Evolutionary conservation across 2,888 invertebrate genomes (phyloP), one percentile per base, ranked within the genome.

Genomic region (Anaspis maculata): DNA sequence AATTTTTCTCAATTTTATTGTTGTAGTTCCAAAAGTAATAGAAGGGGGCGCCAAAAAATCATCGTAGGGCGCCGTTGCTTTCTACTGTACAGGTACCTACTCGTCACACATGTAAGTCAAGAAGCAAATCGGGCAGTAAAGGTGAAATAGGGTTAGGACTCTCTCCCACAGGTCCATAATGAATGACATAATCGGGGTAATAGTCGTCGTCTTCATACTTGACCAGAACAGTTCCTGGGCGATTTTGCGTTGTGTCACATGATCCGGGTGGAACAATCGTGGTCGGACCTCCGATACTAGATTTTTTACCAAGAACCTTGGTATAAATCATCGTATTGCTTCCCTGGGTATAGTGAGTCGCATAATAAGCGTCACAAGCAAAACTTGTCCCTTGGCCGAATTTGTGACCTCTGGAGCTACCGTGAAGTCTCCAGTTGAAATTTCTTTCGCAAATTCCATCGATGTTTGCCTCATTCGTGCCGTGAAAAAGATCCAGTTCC

Each of bases 341-440:
- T 13, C 48, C 45, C n/a, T n/a, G n/a, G n/a, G n/a, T n/a, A 19
- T 54, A 56, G 33, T 53, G 43, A 15, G 46, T 48, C 2, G 54
- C 48, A 34, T 54, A 56, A 23, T 33, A 42, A 2, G 54, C 32
- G 21, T 37, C 41, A 3, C 49, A 46, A 3, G 54, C 34, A 39
- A 58, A 57, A 13, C 47, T 49, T 1, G 56, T 51, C n/a, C 59
- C 59, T 25, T 52, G 36, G 5, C 58, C 58, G 40, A 46, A 56
- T 11, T 31, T 39, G 24, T 49, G 39, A 1, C 51, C 51, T 15
- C 22, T 31, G 3, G 38, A 13, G 7, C 26, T 28, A n/a, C 52
- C 54, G 27, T 44, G 46, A 4, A 47, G 30, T 14, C 57, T 44
- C 52, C 54, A 58, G 37, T 59, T 41, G 14, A 59, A 58, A 38